Percentiles rank a stretch among this genome's conserved stretches.
phyloP scores from a whole-genome alignment of 2,113 vertebrate genomes.

The Ammodytes dubius region DNA sequence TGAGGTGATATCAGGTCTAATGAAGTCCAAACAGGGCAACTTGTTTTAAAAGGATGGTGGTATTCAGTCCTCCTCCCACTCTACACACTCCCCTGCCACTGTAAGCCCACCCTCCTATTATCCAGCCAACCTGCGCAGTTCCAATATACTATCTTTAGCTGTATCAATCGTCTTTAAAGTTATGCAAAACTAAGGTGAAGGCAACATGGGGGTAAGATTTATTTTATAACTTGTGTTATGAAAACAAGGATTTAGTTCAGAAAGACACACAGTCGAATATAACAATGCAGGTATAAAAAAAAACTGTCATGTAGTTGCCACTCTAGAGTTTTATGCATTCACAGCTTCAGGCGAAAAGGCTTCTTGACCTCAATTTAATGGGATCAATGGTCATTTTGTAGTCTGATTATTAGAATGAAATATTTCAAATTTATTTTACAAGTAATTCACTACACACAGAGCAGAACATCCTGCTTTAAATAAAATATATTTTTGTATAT shows the following conservation, averaged over 20 bases:
- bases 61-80: conserved; percentile 67
- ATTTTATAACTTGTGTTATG: neutral
- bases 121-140: conserved; percentile 29
- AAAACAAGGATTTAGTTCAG: neutral
- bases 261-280: neutral
- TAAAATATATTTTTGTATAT: neutral
- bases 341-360: neutral
- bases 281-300: neutral
- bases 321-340: neutral
- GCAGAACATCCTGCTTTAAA: neutral
- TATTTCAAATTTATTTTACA: neutral
- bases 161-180: neutral
- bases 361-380: neutral
- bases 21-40: conserved; percentile 65
- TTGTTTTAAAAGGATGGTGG: conserved; percentile 72
- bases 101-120: conserved; percentile 50
- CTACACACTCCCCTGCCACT: conserved; percentile 5
- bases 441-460: neutral
- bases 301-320: neutral
- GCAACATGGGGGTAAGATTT: neutral
- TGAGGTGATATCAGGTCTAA: conserved; percentile 46
- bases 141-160: conserved; percentile 24
- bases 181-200: neutral
- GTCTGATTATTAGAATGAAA: neutral
- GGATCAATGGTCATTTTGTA: neutral